phyloP scores from a whole-genome alignment of 2,113 vertebrate genomes.

The Sminthopsis crassicaudata region DNA sequence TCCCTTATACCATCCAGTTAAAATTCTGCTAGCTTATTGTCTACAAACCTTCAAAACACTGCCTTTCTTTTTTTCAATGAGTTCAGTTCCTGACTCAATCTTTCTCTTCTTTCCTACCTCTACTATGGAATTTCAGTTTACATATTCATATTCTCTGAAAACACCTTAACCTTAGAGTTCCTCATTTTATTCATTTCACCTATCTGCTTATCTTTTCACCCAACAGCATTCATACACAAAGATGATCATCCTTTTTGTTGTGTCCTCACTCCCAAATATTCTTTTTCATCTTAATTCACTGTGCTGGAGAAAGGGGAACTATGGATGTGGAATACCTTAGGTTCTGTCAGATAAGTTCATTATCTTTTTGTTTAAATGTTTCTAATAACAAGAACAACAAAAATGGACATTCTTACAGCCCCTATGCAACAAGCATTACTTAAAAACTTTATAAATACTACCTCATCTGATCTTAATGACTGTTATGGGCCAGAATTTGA shows the following conservation, averaged over 20 bases:
- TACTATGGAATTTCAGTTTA: background rate
- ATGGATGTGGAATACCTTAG: background rate
- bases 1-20: background rate
- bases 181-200: background rate
- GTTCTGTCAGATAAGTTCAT: background rate
- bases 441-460: background rate
- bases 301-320: background rate
- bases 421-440: background rate
- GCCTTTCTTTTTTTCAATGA: background rate
- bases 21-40: background rate
- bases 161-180: background rate
- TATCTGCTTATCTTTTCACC: background rate
- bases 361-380: background rate
- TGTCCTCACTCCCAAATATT: background rate
- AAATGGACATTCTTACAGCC: background rate
- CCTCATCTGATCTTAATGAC: background rate
- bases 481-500: too few species aligned
- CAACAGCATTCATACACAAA: background rate
- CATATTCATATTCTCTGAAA: background rate
- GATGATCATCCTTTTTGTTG: background rate
- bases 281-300: background rate
- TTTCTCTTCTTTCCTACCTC: background rate
- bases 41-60: background rate
- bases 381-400: background rate
- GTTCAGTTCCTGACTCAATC: too few species aligned